Evolutionary conservation across 2,113 vertebrate species (phyloP).

Genomic region (Austrofundulus limnaeus): DNA sequence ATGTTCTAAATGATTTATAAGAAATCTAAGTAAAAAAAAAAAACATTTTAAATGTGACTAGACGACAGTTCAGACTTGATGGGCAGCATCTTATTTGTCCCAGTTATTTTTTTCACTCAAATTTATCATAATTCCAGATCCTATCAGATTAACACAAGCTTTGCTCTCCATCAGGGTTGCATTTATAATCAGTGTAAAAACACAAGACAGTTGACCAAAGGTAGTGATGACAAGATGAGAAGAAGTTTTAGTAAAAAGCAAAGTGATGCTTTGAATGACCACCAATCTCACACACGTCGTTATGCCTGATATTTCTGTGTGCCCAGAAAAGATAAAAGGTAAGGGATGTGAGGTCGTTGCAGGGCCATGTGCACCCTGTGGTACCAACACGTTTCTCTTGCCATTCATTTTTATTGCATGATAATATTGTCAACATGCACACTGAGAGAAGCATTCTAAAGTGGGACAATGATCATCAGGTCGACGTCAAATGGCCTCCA

Average conservation of each 20-base stretch:
- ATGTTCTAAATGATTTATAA: too few relatives aligned
- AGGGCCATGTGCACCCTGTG: conserved; percentile 47
- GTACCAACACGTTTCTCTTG: conserved; percentile 30
- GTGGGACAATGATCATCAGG: conserved; percentile 56
- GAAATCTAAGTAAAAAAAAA: too few relatives aligned
- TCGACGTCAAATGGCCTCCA: conserved; percentile 58
- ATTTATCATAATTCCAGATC: neutral
- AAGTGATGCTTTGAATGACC: conserved; percentile 49
- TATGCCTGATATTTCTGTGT: conserved; percentile 38
- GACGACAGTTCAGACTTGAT: too few relatives aligned
- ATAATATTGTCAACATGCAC: conserved; percentile 47
- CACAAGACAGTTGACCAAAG: conserved; percentile 4
- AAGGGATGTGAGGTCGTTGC: conserved; percentile 57
- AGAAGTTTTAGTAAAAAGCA: conserved; percentile 38
- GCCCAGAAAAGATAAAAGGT: conserved; percentile 45
- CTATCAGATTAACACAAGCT: neutral
- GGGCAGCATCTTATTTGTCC: too few relatives aligned
- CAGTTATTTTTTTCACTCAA: neutral
- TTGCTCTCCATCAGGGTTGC: conserved; percentile 3
- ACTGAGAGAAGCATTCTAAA: conserved; percentile 46
- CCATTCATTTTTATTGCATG: conserved; percentile 35
- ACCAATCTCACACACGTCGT: conserved; percentile 51
- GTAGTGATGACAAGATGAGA: conserved; percentile 3
- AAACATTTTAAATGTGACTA: too few relatives aligned
- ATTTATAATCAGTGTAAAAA: conserved; percentile 17